These are phyloP conservation scores for Varanus salvator DNA, from an alignment of 2,113 vertebrate genomes.

Conservation along the genomic window DNA sequence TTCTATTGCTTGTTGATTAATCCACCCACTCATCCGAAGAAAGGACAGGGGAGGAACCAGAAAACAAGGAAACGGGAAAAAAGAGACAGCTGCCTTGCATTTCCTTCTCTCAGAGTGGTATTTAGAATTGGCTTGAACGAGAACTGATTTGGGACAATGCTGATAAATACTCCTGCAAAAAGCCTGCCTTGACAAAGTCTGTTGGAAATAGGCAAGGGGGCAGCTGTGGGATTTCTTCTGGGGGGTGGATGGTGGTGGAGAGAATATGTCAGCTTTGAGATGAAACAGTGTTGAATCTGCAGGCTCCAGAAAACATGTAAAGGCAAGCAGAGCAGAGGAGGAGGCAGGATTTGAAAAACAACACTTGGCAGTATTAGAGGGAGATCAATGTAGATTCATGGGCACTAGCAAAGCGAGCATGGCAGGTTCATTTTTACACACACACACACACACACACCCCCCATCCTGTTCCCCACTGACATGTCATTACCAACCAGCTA, in stretches of 20 bases:
- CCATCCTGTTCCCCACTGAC: not conserved
- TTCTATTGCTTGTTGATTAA: not conserved
- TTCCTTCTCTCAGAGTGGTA: not conserved
- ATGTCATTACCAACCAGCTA: not conserved
- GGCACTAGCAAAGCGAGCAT: not conserved
- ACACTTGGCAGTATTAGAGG: not conserved
- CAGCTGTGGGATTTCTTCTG: not conserved
- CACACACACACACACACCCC: not conserved
- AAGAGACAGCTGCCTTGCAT: not conserved
- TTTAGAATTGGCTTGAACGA: slow-evolving; percentile 24
- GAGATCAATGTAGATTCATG: rapidly evolving
- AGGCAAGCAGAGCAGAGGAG: not conserved
- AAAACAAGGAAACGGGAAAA: not conserved
- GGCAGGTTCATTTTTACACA: not conserved
- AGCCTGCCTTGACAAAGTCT: slow-evolving; percentile 31
- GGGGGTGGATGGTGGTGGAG: not conserved
- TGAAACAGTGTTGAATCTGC: slow-evolving; percentile 5
- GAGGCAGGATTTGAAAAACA: not conserved
- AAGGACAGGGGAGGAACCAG: not conserved
- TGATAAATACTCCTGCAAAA: slow-evolving; percentile 25
- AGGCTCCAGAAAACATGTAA: not conserved
- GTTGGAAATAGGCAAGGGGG: slow-evolving; percentile 12
- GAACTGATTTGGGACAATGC: slow-evolving; percentile 19
- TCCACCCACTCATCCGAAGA: too few species aligned
- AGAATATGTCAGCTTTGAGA: slow-evolving; percentile 2